phyloP scores from a whole-genome alignment of 2,113 vertebrate species.

The Euleptes europaea region DNA sequence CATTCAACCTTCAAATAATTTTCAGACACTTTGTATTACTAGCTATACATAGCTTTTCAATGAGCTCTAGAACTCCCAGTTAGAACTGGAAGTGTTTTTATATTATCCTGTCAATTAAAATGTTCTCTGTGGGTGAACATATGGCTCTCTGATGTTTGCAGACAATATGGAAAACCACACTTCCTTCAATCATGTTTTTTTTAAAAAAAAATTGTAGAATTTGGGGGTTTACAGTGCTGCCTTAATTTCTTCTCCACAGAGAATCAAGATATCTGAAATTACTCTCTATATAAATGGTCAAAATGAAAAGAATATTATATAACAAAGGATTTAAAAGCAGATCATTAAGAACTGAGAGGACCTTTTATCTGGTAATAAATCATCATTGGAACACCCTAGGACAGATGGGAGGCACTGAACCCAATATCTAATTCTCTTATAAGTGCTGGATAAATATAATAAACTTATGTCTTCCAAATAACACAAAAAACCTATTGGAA shows the following conservation, averaged over 20 bases:
- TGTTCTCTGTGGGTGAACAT: conserved; percentile 33
- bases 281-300: conserved; percentile 10
- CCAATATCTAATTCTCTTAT: background rate
- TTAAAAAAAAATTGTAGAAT: conserved; percentile 53
- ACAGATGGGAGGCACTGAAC: background rate
- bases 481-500: background rate
- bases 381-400: background rate
- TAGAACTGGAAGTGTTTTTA: conserved; percentile 21
- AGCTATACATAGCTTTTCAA: conserved; percentile 47
- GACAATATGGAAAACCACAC: conserved; percentile 44
- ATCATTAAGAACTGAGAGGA: background rate
- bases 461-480: background rate
- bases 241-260: conserved; percentile 16
- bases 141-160: conserved; percentile 54
- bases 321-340: conserved; percentile 16
- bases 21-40: conserved; percentile 50
- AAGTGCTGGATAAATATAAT: background rate
- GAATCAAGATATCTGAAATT: background rate
- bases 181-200: conserved; percentile 50
- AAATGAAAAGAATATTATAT: conserved; percentile 11
- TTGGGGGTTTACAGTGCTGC: conserved; percentile 25
- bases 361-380: background rate
- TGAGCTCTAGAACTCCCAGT: conserved; percentile 55
- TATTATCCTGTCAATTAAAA: conserved; percentile 40
- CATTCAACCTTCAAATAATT: conserved; percentile 52